Evolutionary conservation across 2,113 vertebrate species (phyloP), one percentile per base, ranked within the genome.

Genomic region (Syrmaticus mikado): DNA sequence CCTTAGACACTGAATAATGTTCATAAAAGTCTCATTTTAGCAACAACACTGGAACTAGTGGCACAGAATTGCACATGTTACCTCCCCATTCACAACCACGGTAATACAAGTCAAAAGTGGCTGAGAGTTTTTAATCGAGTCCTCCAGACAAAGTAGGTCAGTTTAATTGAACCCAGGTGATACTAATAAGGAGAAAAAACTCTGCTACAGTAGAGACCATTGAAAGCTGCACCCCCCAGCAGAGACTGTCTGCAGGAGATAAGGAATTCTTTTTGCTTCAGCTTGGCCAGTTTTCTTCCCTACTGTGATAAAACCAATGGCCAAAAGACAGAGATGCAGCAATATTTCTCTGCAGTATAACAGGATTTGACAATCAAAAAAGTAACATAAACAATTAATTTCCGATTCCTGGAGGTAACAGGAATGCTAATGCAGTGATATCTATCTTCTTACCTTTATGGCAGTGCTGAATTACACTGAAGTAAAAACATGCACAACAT

Each of bases 181-280:
- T 27, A 90, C 10, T 65, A 90, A 67, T 77, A 85, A 83, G 57
- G 41, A 91, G 36, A 83, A 88, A 43, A 74, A 77, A 30, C 71
- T 92, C 58, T 89, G 30, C 30, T 70, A 55, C 71, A 89, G 82
- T 70, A 70, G 50, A 95, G 24, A 64, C 36, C 28, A 77, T 53
- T 81, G 68, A 90, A 87, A 91, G 8, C 90, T 90, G 60, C 28
- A 45, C 4, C 1, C 13, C 30, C 46, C 34, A 82, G 58, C 72
- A 90, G 67, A 90, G 84, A 66, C 48, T 85, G 76, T 55, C 85
- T 88, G 72, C 60, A 85, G 79, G 82, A 96, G 73, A 93, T 83
- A 93, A 95, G 52, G 68, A 83, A 92, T 86, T 92, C 50, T 45
- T 46, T 85, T 65, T 74, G 34, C 85, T 90, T 89, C 75, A 95